Evolutionary conservation across 2,888 invertebrate species (phyloP), one percentile per base, ranked within the genome.

Genomic region (Dasysyrphus tricinctus): DNA sequence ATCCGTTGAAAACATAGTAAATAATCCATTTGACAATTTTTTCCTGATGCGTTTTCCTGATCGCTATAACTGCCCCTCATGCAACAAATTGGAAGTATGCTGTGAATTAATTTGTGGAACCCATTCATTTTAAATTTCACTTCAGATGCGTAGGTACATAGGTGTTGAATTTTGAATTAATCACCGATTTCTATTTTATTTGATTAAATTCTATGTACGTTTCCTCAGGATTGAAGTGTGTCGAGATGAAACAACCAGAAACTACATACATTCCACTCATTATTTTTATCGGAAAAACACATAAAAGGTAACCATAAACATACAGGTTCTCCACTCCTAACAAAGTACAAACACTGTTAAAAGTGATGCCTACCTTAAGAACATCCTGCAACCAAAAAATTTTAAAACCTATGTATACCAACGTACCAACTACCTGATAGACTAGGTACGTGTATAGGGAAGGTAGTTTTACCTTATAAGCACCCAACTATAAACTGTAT

Each of bases 321-420:
- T 11, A 16, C 16, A 9, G 3, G 4, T 19, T 49, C 3, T 49
- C 1, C 49, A 9, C 19, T 19, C 1, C 11, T 5, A 11, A 14
- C 2, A 0, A 51, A 3, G 1, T 59, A 19, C 34, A 70, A 54
- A 54, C 42, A 54, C n/a, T 24, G 39, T 70, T 24, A 56, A 29
- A 57, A 57, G 39, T 32, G 56, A 57, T 72, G 56, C 24, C 54
- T 69, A 16, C 39, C 7, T 42, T 39, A 39, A 24, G 34, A 42
- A 72, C 32, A 34, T 57, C 72, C 59, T 73, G 32, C 19, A 44
- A 73, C 32, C 16, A 32, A 73, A 29, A 47, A 73, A 73, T 47
- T 47, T 24, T 9, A 32, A 65, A 32, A 56, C 54, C 19, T n/a
- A 29, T 56, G 32, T 32, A 54, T 49, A 37, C 24, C 42, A 1